Conservation (phyloP, 2,113 vertebrate species). For the Ictidomys tridecemlineatus region DNA sequence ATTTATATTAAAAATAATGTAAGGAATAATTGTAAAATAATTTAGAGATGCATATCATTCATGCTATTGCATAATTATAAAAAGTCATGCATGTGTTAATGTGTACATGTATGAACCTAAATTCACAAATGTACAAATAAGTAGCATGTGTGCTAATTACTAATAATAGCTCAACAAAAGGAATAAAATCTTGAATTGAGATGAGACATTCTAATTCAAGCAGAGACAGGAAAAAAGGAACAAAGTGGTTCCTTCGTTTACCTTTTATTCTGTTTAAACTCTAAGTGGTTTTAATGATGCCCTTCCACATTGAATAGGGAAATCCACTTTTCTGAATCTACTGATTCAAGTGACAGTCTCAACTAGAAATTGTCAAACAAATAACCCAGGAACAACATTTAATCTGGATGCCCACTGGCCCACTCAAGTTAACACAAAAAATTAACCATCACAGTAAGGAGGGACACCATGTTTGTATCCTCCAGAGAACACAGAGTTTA, state of each 20-base stretch:
- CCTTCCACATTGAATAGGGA: rapidly evolving
- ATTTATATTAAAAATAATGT: slow-evolving; percentile 11
- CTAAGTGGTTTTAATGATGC: background rate
- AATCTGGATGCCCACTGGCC: background rate
- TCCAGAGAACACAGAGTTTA: background rate
- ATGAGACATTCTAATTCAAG: background rate
- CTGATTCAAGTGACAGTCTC: background rate
- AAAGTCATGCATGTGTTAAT: background rate
- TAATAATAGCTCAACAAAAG: background rate
- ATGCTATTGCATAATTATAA: background rate
- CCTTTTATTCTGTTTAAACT: background rate
- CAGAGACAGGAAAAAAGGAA: background rate
- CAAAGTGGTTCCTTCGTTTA: background rate
- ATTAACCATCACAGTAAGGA: background rate
- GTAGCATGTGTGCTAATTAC: background rate
- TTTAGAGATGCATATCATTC: background rate
- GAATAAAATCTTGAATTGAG: background rate
- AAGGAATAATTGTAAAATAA: background rate
- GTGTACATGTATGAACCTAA: background rate
- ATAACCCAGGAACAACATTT: background rate
- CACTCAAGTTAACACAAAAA: background rate
- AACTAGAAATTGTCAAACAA: background rate
- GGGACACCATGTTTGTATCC: background rate
- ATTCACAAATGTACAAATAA: background rate
- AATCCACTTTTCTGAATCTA: background rate